These are phyloP conservation scores for Rotaria macrura DNA, from an alignment of 2,888 invertebrate genomes.

Conservation along the genomic window DNA sequence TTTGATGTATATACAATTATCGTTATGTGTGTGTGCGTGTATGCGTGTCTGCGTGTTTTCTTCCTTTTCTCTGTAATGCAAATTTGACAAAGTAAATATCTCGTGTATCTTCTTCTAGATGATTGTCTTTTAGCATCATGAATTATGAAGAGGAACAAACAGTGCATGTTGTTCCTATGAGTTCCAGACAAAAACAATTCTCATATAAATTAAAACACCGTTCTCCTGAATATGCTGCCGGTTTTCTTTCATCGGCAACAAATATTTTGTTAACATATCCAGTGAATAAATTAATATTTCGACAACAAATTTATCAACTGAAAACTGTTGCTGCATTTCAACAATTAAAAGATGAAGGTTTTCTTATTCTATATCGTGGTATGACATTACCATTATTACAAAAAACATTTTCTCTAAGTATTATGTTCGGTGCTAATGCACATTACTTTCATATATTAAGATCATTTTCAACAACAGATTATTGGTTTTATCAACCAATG, in stretches of 20 bases:
- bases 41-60: not conserved
- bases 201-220: not conserved
- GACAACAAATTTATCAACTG: slow-evolving; percentile 63
- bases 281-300: slow-evolving; percentile 86
- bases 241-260: slow-evolving; percentile 83
- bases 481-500: slow-evolving; percentile 35
- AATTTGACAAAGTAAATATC: not conserved
- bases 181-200: not conserved
- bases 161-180: not conserved
- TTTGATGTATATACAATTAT: not conserved
- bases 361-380: slow-evolving; percentile 73
- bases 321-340: slow-evolving; percentile 39
- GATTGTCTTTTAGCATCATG: not conserved
- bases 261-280: slow-evolving; percentile 86
- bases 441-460: slow-evolving; percentile 42
- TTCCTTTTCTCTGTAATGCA: not conserved
- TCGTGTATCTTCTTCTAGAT: not conserved
- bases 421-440: slow-evolving; percentile 92
- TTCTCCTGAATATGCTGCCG: slow-evolving; percentile 71
- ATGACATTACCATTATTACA: slow-evolving; percentile 82
- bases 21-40: not conserved
- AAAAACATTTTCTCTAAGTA: slow-evolving; percentile 76
- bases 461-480: slow-evolving; percentile 37
- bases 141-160: not conserved
- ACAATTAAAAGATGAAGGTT: slow-evolving; percentile 73